These are phyloP conservation scores for Drosophila anomelani DNA, from an alignment of 2,888 invertebrate species.

Conservation along the genomic window DNA sequence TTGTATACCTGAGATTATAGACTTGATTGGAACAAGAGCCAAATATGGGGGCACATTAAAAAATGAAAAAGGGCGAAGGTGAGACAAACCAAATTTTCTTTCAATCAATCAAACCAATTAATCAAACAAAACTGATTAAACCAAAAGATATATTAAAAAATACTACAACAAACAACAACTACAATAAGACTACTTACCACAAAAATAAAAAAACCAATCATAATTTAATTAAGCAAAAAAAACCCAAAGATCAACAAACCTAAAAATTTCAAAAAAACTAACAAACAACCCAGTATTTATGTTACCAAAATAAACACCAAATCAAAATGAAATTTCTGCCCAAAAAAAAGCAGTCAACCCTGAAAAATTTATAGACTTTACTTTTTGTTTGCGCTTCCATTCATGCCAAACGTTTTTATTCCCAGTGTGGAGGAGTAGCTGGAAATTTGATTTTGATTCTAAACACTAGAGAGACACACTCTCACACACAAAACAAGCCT, in stretches of 20 bases:
- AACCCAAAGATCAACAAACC: conserved; percentile 43
- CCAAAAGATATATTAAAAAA: conserved; percentile 48
- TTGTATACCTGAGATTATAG: conserved; percentile 99
- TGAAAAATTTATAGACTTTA: conserved; percentile 52
- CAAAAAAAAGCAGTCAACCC: conserved; percentile 24
- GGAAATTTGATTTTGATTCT: conserved; percentile 84
- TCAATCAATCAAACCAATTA: conserved; percentile 69
- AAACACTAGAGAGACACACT: conserved; percentile 34
- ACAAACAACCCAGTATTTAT: conserved; percentile 56
- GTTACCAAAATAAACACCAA: conserved; percentile 81
- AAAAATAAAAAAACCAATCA: conserved; percentile 57
- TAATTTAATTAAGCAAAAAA: conserved; percentile 67
- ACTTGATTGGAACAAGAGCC: conserved; percentile 99
- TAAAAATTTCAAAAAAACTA: conserved; percentile 52
- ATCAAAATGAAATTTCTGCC: conserved; percentile 83
- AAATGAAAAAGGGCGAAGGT: conserved; percentile 99
- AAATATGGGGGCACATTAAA: conserved; percentile 99
- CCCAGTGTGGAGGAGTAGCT: conserved; percentile 53
- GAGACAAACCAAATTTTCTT: conserved; percentile 86
- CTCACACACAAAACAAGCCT: conserved; percentile 10
- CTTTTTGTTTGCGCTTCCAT: conserved; percentile 77
- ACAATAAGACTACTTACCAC: conserved; percentile 53
- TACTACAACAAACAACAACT: conserved; percentile 65
- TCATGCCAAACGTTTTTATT: conserved; percentile 60
- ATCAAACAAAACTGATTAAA: conserved; percentile 65